Base-by-base conservation (phyloP, 2,888 invertebrate species). In the Apamea anceps region DNA sequence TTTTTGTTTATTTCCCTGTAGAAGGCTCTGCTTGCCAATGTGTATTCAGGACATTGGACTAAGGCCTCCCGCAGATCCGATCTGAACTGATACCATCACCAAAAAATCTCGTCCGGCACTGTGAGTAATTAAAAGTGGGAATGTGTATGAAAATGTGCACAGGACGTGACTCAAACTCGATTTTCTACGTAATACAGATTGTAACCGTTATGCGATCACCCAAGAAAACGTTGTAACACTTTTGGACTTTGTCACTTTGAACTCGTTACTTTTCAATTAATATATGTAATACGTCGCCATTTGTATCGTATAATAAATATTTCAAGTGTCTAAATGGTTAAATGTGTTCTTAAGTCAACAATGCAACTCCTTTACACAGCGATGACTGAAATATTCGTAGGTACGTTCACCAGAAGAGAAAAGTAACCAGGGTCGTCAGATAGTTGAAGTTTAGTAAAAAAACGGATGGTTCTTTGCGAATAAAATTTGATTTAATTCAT, bases 21-120 rank as follows among this genome's bases (percentile, higher is more conserved):
- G 28, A 48, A 68, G 73, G 32, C 18, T 74, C 18, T 51, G n/a
- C 21, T 65, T 72, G 73, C 25, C 32, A 25, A 32, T 48, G 18
- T 32, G 48, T 74, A 70, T 32, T 32, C 48, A 74, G 32, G 45
- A 70, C 48, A 74, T 68, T 32, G n/a, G 25, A 15, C 25, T 48
- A 48, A 73, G 45, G 45, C 2, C 42, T 42, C 42, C 42, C 2
- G 65, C 45, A 45, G 62, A 62, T 12, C 21, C 42, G 13, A 51
- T 51, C 6, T 51, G 6, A 51, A 68, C 45, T 25, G 45, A 25
- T 70, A 18, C n/a, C n/a, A 42, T n/a, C 0, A 70, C 21, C 63
- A n/a, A 21, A 12, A 12, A 60, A n/a, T 21, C 13, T 66, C 32
- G 21, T 21, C 7, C 7, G 7, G 21, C 7, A 18, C 32, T 12